A percentile compares a stretch with the other conserved stretches of the same genome.
These are phyloP conservation scores for Caprella mutica DNA, from an alignment of 2,888 invertebrate genomes.

Conservation along the genomic window DNA sequence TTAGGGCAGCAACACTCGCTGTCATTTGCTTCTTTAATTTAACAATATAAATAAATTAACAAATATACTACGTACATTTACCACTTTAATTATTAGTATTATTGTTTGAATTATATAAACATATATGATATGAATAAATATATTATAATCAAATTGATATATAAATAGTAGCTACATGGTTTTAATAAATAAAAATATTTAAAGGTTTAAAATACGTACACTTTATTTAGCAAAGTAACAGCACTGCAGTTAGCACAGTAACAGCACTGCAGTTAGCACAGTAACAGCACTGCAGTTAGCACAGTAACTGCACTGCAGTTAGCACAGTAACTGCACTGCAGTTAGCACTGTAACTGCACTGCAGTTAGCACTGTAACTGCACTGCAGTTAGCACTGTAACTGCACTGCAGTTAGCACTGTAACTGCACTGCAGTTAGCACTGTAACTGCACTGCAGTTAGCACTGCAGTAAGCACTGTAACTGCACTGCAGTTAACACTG, in stretches of 20 bases:
- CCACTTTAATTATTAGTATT: neutral
- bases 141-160: neutral
- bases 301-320: neutral
- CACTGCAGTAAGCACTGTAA: neutral
- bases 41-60: neutral
- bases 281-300: neutral
- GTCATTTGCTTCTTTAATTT: neutral
- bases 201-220: neutral
- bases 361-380: neutral
- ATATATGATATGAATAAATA: neutral
- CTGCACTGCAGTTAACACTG: neutral
- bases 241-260: neutral
- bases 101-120: neutral
- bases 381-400: neutral
- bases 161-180: neutral
- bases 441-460: neutral
- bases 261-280: neutral
- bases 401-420: neutral
- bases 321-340: neutral
- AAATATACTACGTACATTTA: neutral
- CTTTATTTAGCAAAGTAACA: neutral
- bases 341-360: neutral
- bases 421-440: neutral
- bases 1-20: too few species aligned
- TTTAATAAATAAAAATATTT: neutral